These are phyloP conservation scores for Rhombomys opimus DNA, from an alignment of 2,113 vertebrate species.

Conservation along the genomic window DNA sequence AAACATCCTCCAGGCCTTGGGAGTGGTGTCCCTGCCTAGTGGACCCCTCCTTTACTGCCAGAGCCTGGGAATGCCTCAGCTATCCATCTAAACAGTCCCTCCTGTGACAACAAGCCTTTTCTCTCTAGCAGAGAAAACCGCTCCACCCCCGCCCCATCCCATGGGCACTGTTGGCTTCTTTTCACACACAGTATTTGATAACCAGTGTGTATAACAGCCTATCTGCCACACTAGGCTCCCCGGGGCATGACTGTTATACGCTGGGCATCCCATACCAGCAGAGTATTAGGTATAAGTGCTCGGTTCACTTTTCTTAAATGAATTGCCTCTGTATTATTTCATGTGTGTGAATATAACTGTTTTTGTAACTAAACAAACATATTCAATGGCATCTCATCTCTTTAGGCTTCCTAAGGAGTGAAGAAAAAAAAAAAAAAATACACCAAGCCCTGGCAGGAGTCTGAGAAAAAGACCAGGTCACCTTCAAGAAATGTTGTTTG, in stretches of 20 bases:
- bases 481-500: not conserved
- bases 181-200: not conserved
- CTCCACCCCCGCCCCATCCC: too few species aligned
- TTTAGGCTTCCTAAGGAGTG: not conserved
- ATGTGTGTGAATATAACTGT: not conserved
- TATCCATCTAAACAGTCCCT: not conserved
- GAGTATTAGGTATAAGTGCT: not conserved
- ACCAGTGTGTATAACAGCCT: not conserved
- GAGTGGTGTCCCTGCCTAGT: not conserved
- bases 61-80: not conserved
- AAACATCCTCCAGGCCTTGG: accelerated
- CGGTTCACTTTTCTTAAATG: not conserved
- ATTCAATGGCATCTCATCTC: not conserved
- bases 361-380: not conserved
- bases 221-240: not conserved
- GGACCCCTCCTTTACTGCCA: not conserved
- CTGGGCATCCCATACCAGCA: too few species aligned
- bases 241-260: not conserved
- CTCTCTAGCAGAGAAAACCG: not conserved
- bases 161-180: not conserved
- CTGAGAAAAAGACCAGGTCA: not conserved
- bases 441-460: accelerated
- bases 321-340: not conserved
- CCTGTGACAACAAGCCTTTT: not conserved
- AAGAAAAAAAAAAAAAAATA: too few species aligned